phyloP scores from a whole-genome alignment of 2,888 invertebrate genomes.

The Ditula angustiorana region DNA sequence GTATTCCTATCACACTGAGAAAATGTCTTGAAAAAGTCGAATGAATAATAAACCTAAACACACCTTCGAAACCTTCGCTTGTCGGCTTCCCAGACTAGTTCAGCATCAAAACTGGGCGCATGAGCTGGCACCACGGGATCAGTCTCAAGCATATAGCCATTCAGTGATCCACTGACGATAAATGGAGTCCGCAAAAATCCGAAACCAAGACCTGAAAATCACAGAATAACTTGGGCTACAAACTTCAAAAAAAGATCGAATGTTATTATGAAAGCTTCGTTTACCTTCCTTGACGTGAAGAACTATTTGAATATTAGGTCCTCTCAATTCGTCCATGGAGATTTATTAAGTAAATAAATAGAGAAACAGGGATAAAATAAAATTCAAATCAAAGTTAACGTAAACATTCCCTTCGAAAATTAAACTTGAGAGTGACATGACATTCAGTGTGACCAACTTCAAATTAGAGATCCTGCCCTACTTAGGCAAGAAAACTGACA shows the following conservation, averaged over 20 bases:
- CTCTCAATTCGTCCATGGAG: slow-evolving; percentile 87
- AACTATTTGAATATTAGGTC: slow-evolving; percentile 88
- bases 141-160: slow-evolving; percentile 89
- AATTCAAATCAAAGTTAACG: slow-evolving; percentile 66
- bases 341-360: slow-evolving; percentile 46
- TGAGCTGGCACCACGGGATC: slow-evolving; percentile 86
- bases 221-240: not conserved
- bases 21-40: not conserved
- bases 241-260: not conserved
- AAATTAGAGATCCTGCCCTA: too few relatives aligned
- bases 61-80: slow-evolving; percentile 88
- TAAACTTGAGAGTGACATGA: slow-evolving; percentile 46
- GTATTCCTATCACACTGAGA: not conserved
- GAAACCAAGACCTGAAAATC: slow-evolving; percentile 83
- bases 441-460: too few relatives aligned
- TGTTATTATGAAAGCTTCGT: not conserved
- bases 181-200: slow-evolving; percentile 83
- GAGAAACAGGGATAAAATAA: slow-evolving; percentile 45
- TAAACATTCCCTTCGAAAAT: slow-evolving; percentile 66
- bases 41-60: not conserved
- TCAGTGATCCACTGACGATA: slow-evolving; percentile 86
- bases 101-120: slow-evolving; percentile 88
- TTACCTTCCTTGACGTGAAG: slow-evolving; percentile 88
- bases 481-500: too few relatives aligned
- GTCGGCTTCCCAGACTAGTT: slow-evolving; percentile 92